Percentiles rank a stretch among this genome's conserved stretches.
phyloP scores from a whole-genome alignment of 2,888 invertebrate genomes.

The Rhopalosiphum nymphaeae region DNA sequence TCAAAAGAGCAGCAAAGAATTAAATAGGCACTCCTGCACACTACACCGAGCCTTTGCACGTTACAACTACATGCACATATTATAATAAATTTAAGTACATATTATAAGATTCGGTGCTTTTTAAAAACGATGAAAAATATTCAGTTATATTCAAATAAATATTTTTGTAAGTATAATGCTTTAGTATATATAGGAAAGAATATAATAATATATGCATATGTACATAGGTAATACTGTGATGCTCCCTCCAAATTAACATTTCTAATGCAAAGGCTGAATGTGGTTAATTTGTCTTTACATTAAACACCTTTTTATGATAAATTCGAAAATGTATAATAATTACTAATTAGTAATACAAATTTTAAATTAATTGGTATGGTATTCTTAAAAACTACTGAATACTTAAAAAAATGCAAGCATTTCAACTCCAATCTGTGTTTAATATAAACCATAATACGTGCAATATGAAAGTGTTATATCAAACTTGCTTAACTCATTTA shows the following conservation, averaged over 20 bases:
- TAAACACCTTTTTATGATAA: neutral
- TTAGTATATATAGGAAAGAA: neutral
- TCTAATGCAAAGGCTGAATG: neutral
- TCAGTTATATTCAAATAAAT: neutral
- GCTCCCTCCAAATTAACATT: neutral
- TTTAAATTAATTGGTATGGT: neutral
- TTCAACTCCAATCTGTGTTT: no score
- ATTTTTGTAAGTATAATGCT: neutral
- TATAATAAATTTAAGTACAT: neutral
- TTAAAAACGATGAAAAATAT: neutral
- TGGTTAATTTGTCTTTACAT: neutral
- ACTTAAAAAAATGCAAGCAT: neutral
- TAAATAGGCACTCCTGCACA: neutral
- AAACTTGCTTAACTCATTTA: neutral
- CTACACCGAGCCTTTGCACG: neutral
- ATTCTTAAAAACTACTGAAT: neutral
- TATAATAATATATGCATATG: neutral
- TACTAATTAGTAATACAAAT: neutral
- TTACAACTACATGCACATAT: neutral
- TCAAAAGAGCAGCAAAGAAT: constrained; percentile 33
- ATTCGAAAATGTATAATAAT: neutral
- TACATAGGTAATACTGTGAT: neutral
- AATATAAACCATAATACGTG: neutral
- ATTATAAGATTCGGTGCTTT: neutral
- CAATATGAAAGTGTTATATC: neutral